phyloP scores from a whole-genome alignment of 2,888 invertebrate species.

The Lasiommata megera region DNA sequence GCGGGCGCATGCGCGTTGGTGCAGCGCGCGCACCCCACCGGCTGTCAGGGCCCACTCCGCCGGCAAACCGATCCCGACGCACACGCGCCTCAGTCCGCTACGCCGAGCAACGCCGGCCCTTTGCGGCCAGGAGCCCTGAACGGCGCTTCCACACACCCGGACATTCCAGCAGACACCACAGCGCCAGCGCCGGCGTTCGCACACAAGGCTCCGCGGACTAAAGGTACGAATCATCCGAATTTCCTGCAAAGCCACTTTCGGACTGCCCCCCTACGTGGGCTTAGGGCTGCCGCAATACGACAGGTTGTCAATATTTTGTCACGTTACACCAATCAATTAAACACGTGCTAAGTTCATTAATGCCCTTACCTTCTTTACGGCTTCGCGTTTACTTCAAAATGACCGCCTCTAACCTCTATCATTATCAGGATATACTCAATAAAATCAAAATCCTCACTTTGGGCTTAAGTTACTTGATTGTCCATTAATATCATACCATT shows the following conservation, averaged over 20 bases:
- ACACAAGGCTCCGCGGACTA: slow-evolving; percentile 66
- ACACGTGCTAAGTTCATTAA: slow-evolving; percentile 31
- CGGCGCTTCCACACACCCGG: slow-evolving; percentile 62
- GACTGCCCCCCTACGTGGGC: slow-evolving; percentile 34
- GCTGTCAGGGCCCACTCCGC: slow-evolving; percentile 70
- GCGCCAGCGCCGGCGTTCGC: slow-evolving; percentile 71
- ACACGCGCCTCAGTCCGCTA: slow-evolving; percentile 69
- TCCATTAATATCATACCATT: background rate
- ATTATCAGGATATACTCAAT: background rate
- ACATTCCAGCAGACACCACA: slow-evolving; percentile 48
- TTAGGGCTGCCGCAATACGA: slow-evolving; percentile 55
- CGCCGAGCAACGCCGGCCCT: slow-evolving; percentile 76
- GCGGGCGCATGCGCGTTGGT: slow-evolving; percentile 64
- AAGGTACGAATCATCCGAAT: slow-evolving; percentile 57
- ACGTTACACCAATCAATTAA: slow-evolving; percentile 20
- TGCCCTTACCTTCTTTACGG: slow-evolving; percentile 52
- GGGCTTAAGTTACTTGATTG: background rate
- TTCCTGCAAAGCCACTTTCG: slow-evolving; percentile 47
- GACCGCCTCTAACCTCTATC: background rate
- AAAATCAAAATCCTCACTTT: background rate
- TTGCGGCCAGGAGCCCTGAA: slow-evolving; percentile 75
- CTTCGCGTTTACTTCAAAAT: slow-evolving; percentile 39
- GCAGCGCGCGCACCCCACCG: slow-evolving; percentile 58
- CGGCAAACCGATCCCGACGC: slow-evolving; percentile 69
- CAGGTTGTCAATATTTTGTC: slow-evolving; percentile 33